Conservation (phyloP, 2,888 invertebrate genomes). For the Lasioglossum zephyrum region DNA sequence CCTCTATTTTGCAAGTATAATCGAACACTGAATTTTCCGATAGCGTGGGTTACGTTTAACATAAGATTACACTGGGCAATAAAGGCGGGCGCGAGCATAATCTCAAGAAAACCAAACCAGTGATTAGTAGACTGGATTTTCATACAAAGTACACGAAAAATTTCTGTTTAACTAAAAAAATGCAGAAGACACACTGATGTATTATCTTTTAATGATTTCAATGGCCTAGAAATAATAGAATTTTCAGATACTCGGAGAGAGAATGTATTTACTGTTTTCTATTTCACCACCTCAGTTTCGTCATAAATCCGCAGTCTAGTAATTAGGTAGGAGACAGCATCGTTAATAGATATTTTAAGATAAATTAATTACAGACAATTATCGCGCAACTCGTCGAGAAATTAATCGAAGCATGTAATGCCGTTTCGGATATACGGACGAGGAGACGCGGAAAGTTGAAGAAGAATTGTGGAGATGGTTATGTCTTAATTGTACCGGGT, state of each 20-base stretch:
- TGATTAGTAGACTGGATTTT: not conserved
- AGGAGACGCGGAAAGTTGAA: slow-evolving; percentile 20
- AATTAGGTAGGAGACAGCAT: slow-evolving; percentile 2
- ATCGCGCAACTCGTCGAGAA: not conserved
- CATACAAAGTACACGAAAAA: too few species aligned
- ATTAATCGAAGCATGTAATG: slow-evolving; percentile 32
- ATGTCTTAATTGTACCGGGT: slow-evolving; percentile 62
- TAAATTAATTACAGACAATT: slow-evolving; percentile 37
- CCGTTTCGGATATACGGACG: slow-evolving; percentile 23
- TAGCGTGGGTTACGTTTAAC: slow-evolving; percentile 46
- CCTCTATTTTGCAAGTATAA: slow-evolving; percentile 57
- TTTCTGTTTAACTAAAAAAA: too few species aligned
- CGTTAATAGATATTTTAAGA: slow-evolving; percentile 17
- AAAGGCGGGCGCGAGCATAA: slow-evolving; percentile 51
- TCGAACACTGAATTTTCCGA: slow-evolving; percentile 49
- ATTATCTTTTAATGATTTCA: too few species aligned
- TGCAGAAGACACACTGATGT: not conserved
- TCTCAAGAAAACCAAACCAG: slow-evolving; percentile 17
- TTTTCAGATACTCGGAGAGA: not conserved
- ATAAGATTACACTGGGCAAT: slow-evolving; percentile 49
- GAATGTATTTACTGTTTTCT: not conserved
- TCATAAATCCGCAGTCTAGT: not conserved
- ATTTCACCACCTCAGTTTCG: not conserved
- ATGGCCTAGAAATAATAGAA: not conserved
- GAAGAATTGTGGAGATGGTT: slow-evolving; percentile 35